A percentile compares a stretch with the other conserved stretches of the same genome.
Conservation (phyloP, 2,797 vertebrate species). For the Smutsia gigantea region DNA sequence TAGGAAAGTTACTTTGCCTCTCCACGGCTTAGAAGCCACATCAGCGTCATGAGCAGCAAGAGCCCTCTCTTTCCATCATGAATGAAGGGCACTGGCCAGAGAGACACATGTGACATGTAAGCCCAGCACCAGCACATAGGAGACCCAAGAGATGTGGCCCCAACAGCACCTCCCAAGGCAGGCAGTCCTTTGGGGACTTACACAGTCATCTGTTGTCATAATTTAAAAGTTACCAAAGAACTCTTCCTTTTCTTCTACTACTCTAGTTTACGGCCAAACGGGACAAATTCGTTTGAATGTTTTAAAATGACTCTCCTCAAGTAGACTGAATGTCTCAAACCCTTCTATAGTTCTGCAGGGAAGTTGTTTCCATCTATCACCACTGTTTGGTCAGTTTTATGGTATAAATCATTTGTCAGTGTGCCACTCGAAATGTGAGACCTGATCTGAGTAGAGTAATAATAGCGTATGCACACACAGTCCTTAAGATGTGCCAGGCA, state of each 20-base stretch:
- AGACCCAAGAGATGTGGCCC: not conserved
- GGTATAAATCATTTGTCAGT: not conserved
- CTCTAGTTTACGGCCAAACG: not conserved
- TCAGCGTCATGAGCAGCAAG: not conserved
- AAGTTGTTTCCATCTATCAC: not conserved
- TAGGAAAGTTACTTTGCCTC: not conserved
- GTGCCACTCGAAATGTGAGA: not conserved
- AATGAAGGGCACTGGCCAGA: not conserved
- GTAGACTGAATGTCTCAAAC: not conserved
- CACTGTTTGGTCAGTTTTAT: not conserved
- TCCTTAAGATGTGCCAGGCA: not conserved
- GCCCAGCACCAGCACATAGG: rapidly evolving
- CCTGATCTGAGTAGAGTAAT: not conserved
- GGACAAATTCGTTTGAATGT: not conserved
- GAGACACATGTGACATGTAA: rapidly evolving
- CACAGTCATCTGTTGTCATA: not conserved
- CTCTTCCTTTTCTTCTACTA: not conserved
- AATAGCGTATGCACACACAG: rapidly evolving
- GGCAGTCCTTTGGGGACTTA: not conserved
- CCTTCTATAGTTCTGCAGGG: not conserved
- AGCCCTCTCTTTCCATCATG: no score
- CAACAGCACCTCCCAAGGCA: not conserved
- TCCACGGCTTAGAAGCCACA: not conserved
- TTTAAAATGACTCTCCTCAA: not conserved
- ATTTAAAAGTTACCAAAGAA: not conserved